These are phyloP conservation scores for Smittia sp. DNA, from an alignment of 2,888 invertebrate species.

Conservation along the genomic window DNA sequence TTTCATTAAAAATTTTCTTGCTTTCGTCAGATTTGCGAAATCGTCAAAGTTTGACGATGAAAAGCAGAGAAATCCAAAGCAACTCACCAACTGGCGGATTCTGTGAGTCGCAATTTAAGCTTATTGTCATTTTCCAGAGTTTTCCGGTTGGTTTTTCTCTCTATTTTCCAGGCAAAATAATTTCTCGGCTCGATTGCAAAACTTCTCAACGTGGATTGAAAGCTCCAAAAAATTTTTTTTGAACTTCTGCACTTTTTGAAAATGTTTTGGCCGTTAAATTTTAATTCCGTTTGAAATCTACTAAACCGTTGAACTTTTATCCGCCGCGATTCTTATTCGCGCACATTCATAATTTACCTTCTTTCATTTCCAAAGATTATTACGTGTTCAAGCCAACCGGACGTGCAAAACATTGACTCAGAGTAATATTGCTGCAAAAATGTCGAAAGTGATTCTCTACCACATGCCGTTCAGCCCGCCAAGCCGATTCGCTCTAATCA, in stretches of 20 bases:
- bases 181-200: not conserved
- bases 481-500: not conserved
- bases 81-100: slow-evolving; percentile 53
- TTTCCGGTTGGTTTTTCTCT: not conserved
- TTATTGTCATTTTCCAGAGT: slow-evolving; percentile 44
- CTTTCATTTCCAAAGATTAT: too few species aligned
- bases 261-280: not conserved
- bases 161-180: not conserved
- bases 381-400: too few species aligned
- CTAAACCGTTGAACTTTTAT: not conserved
- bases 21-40: not conserved
- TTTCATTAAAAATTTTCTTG: not conserved
- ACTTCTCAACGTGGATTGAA: not conserved
- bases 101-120: slow-evolving; percentile 50
- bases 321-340: not conserved
- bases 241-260: not conserved
- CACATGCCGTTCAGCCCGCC: not conserved
- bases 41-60: slow-evolving; percentile 39
- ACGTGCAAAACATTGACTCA: too few species aligned
- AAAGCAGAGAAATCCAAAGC: slow-evolving; percentile 37
- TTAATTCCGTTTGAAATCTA: not conserved
- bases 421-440: too few species aligned
- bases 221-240: not conserved
- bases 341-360: too few species aligned
- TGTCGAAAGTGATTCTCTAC: not conserved